A percentile compares a stretch with the other conserved stretches of the same genome.
Conservation (phyloP, 2,888 invertebrate species). For the Serripes groenlandicus region DNA sequence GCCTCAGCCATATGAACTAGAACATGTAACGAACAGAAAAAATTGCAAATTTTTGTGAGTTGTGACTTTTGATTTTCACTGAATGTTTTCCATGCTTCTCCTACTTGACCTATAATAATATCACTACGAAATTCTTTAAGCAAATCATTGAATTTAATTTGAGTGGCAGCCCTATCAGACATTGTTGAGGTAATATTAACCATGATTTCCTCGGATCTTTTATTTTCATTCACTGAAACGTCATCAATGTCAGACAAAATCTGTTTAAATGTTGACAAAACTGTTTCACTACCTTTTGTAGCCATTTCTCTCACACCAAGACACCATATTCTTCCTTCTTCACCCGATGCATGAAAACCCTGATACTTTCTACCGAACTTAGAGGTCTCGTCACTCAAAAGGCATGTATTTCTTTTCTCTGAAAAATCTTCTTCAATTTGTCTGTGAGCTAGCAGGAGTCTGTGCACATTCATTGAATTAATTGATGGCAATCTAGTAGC, state of each 20-base stretch:
- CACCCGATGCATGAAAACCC: conserved; percentile 16
- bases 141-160: conserved; percentile 30
- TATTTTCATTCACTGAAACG: not conserved
- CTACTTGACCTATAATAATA: conserved; percentile 10
- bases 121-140: conserved; percentile 19
- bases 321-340: not conserved
- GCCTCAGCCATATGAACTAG: conserved; percentile 30
- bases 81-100: conserved; percentile 13
- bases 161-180: conserved; percentile 40
- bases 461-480: conserved; percentile 43
- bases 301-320: conserved; percentile 12
- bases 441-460: conserved; percentile 30
- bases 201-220: not conserved
- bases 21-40: conserved; percentile 41
- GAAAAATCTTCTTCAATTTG: conserved; percentile 33
- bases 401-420: conserved; percentile 33
- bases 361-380: conserved; percentile 27
- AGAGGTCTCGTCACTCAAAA: conserved; percentile 39
- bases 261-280: conserved; percentile 26
- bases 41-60: conserved; percentile 23
- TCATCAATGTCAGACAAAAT: conserved; percentile 15
- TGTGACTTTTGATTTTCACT: conserved; percentile 8
- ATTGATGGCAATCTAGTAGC: conserved; percentile 32
- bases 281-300: conserved; percentile 38
- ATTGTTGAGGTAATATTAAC: conserved; percentile 35